Percentiles rank a stretch among this genome's conserved stretches.
Evolutionary conservation across 2,113 vertebrate species (phyloP).

Genomic region (Gorsachius goisagi): DNA sequence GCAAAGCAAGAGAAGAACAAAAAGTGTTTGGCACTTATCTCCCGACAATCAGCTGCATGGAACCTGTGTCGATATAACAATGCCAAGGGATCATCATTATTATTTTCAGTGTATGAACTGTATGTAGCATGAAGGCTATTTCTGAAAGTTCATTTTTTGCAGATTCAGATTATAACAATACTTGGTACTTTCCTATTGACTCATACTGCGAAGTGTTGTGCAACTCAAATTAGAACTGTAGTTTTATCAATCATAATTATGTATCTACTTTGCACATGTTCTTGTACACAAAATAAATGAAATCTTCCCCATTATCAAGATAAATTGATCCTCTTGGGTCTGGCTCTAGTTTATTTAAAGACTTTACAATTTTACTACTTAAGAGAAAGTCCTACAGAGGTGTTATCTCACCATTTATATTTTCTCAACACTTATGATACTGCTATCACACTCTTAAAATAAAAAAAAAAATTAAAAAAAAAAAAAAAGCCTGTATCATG

Average conservation of each 20-base stretch:
- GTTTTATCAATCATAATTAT: neutral
- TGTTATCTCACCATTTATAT: constrained; percentile 88
- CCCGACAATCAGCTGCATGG: neutral
- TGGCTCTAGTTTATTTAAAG: constrained; percentile 76
- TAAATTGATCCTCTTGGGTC: constrained; percentile 67
- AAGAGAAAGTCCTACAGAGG: constrained; percentile 81
- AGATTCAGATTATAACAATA: constrained; percentile 1
- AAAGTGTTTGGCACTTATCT: neutral
- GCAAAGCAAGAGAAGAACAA: neutral
- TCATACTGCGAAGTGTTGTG: neutral
- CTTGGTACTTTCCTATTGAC: neutral
- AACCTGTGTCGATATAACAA: neutral
- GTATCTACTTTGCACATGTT: constrained; percentile 19
- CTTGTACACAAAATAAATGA: constrained; percentile 63
- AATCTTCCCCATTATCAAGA: constrained; percentile 64
- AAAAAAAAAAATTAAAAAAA: constrained; percentile 42
- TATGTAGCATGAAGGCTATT: neutral
- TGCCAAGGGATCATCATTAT: neutral
- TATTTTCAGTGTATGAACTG: neutral
- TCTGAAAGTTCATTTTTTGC: constrained; percentile 15
- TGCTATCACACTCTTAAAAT: constrained; percentile 85
- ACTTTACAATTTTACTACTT: constrained; percentile 83
- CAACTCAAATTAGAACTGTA: neutral
- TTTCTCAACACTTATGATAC: constrained; percentile 85
- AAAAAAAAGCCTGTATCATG: constrained; percentile 59